Conservation (phyloP, 2,888 invertebrate genomes). For the Caenorhabditis afra region DNA sequence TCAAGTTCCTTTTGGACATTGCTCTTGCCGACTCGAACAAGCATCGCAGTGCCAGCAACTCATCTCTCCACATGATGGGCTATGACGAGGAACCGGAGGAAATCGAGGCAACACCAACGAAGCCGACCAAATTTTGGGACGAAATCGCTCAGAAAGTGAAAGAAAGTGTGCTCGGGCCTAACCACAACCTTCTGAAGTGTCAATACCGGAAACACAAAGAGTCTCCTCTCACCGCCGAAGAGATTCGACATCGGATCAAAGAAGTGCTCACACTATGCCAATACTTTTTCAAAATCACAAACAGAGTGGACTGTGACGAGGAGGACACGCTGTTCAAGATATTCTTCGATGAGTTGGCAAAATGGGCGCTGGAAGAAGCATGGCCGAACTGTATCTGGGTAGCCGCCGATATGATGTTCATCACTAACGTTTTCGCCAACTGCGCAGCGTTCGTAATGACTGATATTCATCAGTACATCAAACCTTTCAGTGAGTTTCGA, state of each 20-base stretch:
- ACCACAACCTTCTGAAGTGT: constrained; percentile 27
- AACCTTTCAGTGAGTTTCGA: constrained; percentile 36
- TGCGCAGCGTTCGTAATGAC: constrained; percentile 43
- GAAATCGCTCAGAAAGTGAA: constrained; percentile 43
- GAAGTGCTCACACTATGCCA: constrained; percentile 42
- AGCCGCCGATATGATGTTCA: constrained; percentile 49
- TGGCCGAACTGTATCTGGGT: constrained; percentile 46
- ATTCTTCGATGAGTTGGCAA: constrained; percentile 48
- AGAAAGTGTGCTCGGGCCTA: constrained; percentile 41
- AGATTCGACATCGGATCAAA: constrained; percentile 36
- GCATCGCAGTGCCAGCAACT: constrained; percentile 55
- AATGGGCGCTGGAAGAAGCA: constrained; percentile 40
- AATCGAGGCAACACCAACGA: constrained; percentile 29
- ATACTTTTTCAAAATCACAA: constrained; percentile 36
- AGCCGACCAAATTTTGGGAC: constrained; percentile 40
- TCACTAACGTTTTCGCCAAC: constrained; percentile 36
- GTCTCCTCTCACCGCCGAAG: constrained; percentile 27
- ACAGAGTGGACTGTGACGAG: constrained; percentile 36
- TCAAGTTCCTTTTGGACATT: constrained; percentile 37
- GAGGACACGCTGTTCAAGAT: constrained; percentile 40
- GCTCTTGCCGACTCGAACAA: constrained; percentile 44
- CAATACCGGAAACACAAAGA: constrained; percentile 42
- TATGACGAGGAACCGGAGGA: constrained; percentile 42
- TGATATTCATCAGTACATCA: constrained; percentile 43
- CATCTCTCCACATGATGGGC: constrained; percentile 24